A percentile compares a stretch with the other conserved stretches of the same genome.
Evolutionary conservation across 1,140 invertebrate species (phyloP).

Genomic region (Oncopeltus fasciatus): DNA sequence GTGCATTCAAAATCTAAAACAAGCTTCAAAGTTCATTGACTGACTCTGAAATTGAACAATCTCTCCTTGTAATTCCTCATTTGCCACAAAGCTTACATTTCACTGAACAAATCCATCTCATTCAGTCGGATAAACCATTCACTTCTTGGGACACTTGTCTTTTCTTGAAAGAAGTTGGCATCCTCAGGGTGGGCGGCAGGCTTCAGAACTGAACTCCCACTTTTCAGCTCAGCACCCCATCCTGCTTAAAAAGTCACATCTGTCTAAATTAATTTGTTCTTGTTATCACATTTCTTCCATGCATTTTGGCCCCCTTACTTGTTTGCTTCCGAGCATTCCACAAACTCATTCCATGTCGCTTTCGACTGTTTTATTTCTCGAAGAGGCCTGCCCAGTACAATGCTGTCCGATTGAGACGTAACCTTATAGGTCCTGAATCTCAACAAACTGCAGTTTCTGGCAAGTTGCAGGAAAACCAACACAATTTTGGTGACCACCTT

Average conservation of each 20-base stretch:
- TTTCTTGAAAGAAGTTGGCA: background rate
- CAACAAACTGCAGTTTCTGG: background rate
- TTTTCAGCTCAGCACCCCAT: background rate
- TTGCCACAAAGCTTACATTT: background rate
- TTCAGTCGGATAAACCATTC: background rate
- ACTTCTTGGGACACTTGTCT: background rate
- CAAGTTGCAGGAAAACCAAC: background rate
- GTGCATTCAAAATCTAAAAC: background rate
- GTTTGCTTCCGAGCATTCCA: background rate
- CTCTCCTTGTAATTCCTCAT: background rate
- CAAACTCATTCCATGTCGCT: background rate
- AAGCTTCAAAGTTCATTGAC: background rate
- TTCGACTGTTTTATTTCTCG: background rate
- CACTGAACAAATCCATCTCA: background rate
- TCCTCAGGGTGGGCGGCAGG: too few relatives aligned
- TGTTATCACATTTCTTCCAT: too few relatives aligned
- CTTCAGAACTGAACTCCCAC: background rate
- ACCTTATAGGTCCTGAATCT: background rate
- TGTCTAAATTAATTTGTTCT: background rate
- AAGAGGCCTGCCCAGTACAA: background rate
- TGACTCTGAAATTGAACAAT: background rate
- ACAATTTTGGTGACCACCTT: background rate
- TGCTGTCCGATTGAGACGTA: too few relatives aligned
- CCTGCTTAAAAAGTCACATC: background rate
- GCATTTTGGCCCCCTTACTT: background rate